Evolutionary conservation across 2,113 vertebrate genomes (phyloP).

Genomic region (Limnothrissa miodon): DNA sequence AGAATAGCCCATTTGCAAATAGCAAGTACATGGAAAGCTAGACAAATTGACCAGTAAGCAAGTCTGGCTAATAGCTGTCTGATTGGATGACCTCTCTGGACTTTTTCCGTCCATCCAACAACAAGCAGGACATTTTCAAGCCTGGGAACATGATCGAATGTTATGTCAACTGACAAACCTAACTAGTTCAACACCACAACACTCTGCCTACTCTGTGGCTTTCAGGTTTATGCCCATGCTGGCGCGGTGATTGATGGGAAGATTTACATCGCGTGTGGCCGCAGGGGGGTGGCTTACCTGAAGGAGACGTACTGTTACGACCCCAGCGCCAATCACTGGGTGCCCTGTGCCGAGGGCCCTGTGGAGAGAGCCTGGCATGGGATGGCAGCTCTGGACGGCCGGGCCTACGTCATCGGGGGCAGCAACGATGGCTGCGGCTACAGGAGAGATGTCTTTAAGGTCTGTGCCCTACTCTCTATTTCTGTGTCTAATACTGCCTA

Average conservation of each 20-base stretch:
- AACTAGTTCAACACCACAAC: too few species aligned
- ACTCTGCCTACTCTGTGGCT: not conserved
- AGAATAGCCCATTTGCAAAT: too few species aligned
- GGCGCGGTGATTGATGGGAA: constrained; percentile 81
- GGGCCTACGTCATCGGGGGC: constrained; percentile 88
- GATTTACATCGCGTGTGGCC: constrained; percentile 89
- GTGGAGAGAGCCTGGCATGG: constrained; percentile 91
- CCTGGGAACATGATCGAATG: too few species aligned
- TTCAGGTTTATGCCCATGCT: constrained; percentile 91
- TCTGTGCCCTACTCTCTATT: constrained; percentile 45
- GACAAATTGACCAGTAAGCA: too few species aligned
- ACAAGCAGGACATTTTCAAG: too few species aligned
- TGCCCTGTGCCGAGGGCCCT: constrained; percentile 75
- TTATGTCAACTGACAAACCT: too few species aligned
- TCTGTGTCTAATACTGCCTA: too few species aligned
- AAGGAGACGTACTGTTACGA: constrained; percentile 88
- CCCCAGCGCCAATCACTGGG: constrained; percentile 78
- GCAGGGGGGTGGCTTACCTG: constrained; percentile 82
- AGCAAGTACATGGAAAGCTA: too few species aligned
- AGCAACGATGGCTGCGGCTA: constrained; percentile 87
- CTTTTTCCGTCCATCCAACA: too few species aligned
- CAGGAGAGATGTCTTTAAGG: constrained; percentile 90
- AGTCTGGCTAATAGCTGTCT: too few species aligned
- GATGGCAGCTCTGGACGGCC: constrained; percentile 80
- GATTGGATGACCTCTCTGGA: too few species aligned